Conservation (phyloP, 2,888 invertebrate genomes). For the Steinernema hermaphroditum region DNA sequence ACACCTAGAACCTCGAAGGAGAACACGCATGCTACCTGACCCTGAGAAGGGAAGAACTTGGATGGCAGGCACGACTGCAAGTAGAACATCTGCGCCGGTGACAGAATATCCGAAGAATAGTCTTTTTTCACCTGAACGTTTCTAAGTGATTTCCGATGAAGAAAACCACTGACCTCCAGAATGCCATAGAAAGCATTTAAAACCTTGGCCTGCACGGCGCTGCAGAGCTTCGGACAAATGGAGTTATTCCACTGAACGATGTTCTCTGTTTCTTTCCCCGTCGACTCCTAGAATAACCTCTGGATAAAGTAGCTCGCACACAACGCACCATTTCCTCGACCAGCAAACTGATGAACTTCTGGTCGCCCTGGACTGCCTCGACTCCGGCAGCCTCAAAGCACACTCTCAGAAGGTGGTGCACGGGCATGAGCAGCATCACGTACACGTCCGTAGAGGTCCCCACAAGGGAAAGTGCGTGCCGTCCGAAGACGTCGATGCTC, state of each 20-base stretch:
- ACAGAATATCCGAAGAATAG: slow-evolving; percentile 51
- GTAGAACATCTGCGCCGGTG: slow-evolving; percentile 56
- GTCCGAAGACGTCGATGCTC: slow-evolving; percentile 24
- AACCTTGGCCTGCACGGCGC: slow-evolving; percentile 37
- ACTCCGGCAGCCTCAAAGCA: slow-evolving; percentile 52
- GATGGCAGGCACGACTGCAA: slow-evolving; percentile 51
- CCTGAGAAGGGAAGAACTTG: slow-evolving; percentile 47
- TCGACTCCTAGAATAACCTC: background rate
- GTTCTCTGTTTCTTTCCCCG: slow-evolving; percentile 24
- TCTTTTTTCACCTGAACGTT: background rate
- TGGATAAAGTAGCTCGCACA: background rate
- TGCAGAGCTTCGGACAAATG: slow-evolving; percentile 41
- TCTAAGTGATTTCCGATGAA: background rate
- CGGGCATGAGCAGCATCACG: slow-evolving; percentile 45
- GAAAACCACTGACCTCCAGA: slow-evolving; percentile 8
- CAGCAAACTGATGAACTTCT: slow-evolving; percentile 44
- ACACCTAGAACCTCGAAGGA: background rate
- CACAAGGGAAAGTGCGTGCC: slow-evolving; percentile 27
- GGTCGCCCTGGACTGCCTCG: slow-evolving; percentile 43
- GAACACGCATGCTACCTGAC: slow-evolving; percentile 27
- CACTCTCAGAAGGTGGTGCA: slow-evolving; percentile 48
- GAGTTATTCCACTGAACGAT: slow-evolving; percentile 39
- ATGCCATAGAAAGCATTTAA: slow-evolving; percentile 20
- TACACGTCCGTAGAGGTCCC: slow-evolving; percentile 32
- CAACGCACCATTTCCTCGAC: slow-evolving; percentile 43